Evolutionary conservation across 1,140 invertebrate species (phyloP), one percentile per base, ranked within the genome.

Genomic region (Anoplolepis gracilipes): DNA sequence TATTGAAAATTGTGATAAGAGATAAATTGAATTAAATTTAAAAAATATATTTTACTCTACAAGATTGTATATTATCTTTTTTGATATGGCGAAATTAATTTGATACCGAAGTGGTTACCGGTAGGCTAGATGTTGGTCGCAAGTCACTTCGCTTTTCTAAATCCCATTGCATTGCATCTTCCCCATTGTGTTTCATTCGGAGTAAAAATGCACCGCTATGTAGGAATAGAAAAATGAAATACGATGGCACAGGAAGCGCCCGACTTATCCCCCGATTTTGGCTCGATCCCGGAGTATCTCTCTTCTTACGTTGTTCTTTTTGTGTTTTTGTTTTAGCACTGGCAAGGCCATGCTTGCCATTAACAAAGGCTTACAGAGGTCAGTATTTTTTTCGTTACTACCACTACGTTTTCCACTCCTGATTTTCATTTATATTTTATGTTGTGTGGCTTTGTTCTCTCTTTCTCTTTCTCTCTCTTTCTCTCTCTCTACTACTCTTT

Each of bases 341-440:
- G 96, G 96, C 95, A 98, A 97, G 96, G 97, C 97, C 94, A 96
- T 98, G 95, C 97, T 98, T 96, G 97, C 97, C 95, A 97, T 98
- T 96, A 98, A 97, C 96, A 98, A 98, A 96, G 97, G 97, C 95
- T 96, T 98, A 95, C 97, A 97, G 96, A 97, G 97, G 97, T 98
- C 97, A 96, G 96, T 96, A 96, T 95, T 95, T 94, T 94, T 94
- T 94, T 94, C 88, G 92, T 92, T 93, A 92, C 85, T 91, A 92
- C 87, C 86, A 76, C 84, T 90, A 86, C 75, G 73, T 86, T 78
- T 78, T 84, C 82, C 78, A 77, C 57, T 90, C 72, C 89, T 79
- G 76, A 76, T 87, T 88, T 88, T 85, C 53, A 59, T 81, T 53
- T 36, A 69, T 16, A 64, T 87, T 62, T 75, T 88, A 64, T 73